A percentile compares a stretch with the other conserved stretches of the same genome.
Evolutionary conservation across 2,797 vertebrate species (phyloP).

Genomic region (Gorsachius magnificus): DNA sequence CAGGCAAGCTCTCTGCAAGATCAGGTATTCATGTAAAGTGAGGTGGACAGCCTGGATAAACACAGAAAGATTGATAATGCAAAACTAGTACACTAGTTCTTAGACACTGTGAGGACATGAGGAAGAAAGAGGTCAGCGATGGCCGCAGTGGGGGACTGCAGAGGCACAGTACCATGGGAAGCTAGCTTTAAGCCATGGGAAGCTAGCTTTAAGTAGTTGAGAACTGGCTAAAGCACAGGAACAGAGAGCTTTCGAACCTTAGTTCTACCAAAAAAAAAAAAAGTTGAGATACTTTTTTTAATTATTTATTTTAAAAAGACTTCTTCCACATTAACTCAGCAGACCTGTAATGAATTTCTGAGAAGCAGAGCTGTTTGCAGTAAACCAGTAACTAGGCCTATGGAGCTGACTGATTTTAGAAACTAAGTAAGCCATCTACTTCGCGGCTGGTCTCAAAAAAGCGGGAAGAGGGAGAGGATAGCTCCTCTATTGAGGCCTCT

Average conservation of each 20-base stretch:
- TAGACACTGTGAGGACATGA: background rate
- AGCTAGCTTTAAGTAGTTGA: background rate
- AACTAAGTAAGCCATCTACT: background rate
- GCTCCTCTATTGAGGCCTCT: background rate
- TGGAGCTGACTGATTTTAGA: background rate
- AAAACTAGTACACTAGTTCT: background rate
- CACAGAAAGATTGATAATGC: background rate
- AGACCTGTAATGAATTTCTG: background rate
- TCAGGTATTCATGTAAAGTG: background rate
- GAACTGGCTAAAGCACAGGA: background rate
- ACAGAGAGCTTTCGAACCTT: background rate
- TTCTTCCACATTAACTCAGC: background rate
- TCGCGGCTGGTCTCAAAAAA: background rate
- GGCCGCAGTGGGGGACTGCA: background rate
- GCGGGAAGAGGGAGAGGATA: background rate
- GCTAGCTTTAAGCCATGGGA: background rate
- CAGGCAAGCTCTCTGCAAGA: background rate
- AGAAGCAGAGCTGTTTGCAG: background rate
- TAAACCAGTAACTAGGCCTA: background rate
- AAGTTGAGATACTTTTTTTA: background rate
- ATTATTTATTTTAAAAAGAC: background rate
- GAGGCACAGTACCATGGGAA: rapidly evolving
- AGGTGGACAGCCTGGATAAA: background rate
- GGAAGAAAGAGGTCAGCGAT: background rate
- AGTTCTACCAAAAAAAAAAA: background rate